Evolutionary conservation across 1,140 invertebrate genomes (phyloP).

Genomic region (Hylaeus volcanicus): DNA sequence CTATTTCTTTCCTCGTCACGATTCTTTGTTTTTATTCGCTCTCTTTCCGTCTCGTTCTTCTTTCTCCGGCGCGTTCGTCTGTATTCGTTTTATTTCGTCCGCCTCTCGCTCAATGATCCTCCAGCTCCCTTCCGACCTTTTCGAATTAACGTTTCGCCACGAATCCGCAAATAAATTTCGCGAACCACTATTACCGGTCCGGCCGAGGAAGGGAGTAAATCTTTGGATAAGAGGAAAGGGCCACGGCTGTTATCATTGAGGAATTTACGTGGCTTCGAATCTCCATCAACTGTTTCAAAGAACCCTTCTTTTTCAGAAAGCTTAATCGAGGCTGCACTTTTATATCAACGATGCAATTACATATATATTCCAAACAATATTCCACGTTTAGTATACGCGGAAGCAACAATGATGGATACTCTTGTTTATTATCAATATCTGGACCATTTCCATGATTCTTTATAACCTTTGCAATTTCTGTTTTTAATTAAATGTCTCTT

Average conservation of each 20-base stretch:
- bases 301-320: not conserved
- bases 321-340: not conserved
- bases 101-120: conserved; percentile 37
- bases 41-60: not conserved
- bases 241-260: conserved; percentile 51
- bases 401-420: too few species aligned
- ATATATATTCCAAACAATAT: too few species aligned
- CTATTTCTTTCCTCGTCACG: conserved; percentile 8
- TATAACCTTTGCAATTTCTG: too few species aligned
- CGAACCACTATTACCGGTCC: conserved; percentile 52
- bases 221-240: conserved; percentile 58
- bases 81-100: conserved; percentile 21
- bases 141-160: conserved; percentile 64
- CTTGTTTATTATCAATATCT: too few species aligned
- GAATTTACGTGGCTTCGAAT: conserved; percentile 54
- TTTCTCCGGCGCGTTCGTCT: not conserved
- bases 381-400: too few species aligned
- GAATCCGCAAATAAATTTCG: conserved; percentile 65
- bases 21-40: conserved; percentile 28
- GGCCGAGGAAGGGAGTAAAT: conserved; percentile 55
- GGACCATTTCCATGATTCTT: too few species aligned
- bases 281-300: conserved; percentile 27
- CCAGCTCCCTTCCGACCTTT: conserved; percentile 37
- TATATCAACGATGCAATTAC: not conserved
- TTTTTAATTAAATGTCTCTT: too few species aligned